phyloP scores from a whole-genome alignment of 1,140 invertebrate genomes.

The Lutraria rhynchaena region DNA sequence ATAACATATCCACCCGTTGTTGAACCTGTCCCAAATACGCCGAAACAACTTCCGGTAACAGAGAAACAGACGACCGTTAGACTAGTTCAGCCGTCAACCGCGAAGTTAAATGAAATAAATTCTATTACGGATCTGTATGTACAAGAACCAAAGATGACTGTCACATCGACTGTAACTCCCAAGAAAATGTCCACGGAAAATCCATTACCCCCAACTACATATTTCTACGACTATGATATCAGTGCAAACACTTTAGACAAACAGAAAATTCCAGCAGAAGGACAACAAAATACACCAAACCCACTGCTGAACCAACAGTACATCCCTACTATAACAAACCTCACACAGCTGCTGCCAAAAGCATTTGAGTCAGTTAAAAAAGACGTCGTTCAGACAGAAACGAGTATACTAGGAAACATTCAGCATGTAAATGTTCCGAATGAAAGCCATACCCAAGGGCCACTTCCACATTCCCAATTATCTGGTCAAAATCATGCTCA shows the following conservation, averaged over 20 bases:
- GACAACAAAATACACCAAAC: not conserved
- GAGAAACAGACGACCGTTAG: not conserved
- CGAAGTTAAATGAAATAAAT: not conserved
- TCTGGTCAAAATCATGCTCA: too few species aligned
- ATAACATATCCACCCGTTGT: not conserved
- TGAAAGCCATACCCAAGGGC: too few species aligned
- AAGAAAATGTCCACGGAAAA: not conserved
- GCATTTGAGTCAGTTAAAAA: too few species aligned
- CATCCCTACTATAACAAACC: not conserved
- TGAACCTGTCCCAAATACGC: not conserved
- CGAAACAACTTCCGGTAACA: not conserved
- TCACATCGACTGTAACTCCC: constrained; percentile 2
- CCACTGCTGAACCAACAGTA: not conserved
- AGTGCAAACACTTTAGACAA: not conserved
- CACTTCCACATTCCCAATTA: too few species aligned
- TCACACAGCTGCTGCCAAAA: too few species aligned
- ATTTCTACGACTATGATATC: constrained; percentile 19
- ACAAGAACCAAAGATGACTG: not conserved
- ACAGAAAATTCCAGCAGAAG: not conserved
- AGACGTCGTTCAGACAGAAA: too few species aligned
- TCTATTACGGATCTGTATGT: constrained; percentile 1
- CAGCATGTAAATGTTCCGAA: too few species aligned
- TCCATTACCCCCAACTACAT: not conserved
- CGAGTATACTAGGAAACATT: too few species aligned
- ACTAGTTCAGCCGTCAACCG: not conserved